These are phyloP conservation scores for Drosophila limbata DNA, from an alignment of 2,888 invertebrate species.

Conservation along the genomic window DNA sequence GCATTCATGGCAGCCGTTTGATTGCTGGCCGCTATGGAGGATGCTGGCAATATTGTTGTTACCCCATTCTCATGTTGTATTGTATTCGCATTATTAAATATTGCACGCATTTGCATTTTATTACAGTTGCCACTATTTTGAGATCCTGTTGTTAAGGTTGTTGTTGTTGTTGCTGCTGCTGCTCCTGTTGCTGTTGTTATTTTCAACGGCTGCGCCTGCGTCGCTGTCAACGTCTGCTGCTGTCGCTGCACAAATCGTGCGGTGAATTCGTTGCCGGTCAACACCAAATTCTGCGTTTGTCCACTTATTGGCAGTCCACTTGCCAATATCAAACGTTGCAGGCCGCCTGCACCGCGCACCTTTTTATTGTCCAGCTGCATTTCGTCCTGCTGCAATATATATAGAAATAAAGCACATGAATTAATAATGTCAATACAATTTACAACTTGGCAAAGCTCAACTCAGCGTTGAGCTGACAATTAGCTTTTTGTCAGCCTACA, in stretches of 20 bases:
- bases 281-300: constrained; percentile 79
- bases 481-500: not conserved
- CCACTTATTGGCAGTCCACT: constrained; percentile 80
- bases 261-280: constrained; percentile 81
- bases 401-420: no score
- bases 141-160: constrained; percentile 50
- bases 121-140: constrained; percentile 49
- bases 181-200: constrained; percentile 55
- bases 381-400: constrained; percentile 76
- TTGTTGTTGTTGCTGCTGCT: constrained; percentile 45
- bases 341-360: constrained; percentile 60
- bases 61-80: constrained; percentile 83
- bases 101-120: constrained; percentile 80
- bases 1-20: constrained; percentile 83
- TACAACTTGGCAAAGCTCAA: no score
- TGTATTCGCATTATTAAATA: constrained; percentile 80
- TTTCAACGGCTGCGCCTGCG: constrained; percentile 39
- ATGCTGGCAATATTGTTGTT: constrained; percentile 82
- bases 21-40: constrained; percentile 79
- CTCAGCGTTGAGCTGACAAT: no score
- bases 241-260: constrained; percentile 80
- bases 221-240: constrained; percentile 27
- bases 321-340: constrained; percentile 81
- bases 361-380: constrained; percentile 73
- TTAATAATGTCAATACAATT: no score